These are phyloP conservation scores for Himalopsyche kuldschensis DNA, from an alignment of 2,888 invertebrate species.

Conservation along the genomic window DNA sequence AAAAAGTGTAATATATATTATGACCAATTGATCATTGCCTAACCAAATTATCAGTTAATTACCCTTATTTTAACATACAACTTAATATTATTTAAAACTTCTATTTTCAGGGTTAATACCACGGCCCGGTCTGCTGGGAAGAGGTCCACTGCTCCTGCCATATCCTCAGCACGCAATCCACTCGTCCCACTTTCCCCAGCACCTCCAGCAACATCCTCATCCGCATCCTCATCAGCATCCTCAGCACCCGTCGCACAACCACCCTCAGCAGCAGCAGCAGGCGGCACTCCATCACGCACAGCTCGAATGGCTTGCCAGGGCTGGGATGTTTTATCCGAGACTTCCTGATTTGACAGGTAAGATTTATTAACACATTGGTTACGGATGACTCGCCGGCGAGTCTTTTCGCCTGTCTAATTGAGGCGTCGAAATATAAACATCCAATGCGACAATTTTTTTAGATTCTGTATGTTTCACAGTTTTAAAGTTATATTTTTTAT, in stretches of 20 bases:
- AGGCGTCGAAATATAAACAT: too few species aligned
- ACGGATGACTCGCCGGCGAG: too few species aligned
- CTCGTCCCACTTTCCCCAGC: conserved; percentile 53
- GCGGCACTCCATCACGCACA: conserved; percentile 77
- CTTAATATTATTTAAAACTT: too few species aligned
- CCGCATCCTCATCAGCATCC: conserved; percentile 53
- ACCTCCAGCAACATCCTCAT: conserved; percentile 44
- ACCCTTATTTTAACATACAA: too few species aligned
- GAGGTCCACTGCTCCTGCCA: conserved; percentile 58
- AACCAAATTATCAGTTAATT: too few species aligned
- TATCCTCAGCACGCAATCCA: conserved; percentile 52
- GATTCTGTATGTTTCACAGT: too few species aligned
- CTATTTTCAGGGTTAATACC: conserved; percentile 58
- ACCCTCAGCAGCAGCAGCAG: conserved; percentile 31
- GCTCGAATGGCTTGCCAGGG: conserved; percentile 87
- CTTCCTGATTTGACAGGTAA: conserved; percentile 81
- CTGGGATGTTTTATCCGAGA: conserved; percentile 90
- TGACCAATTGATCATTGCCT: too few species aligned
- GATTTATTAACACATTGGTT: too few species aligned
- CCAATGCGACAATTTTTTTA: too few species aligned
- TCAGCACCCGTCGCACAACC: conserved; percentile 54
- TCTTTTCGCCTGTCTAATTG: too few species aligned
- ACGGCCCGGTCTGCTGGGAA: conserved; percentile 63
- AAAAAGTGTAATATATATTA: too few species aligned
- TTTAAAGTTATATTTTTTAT: too few species aligned